A percentile compares a stretch with the other conserved stretches of the same genome.
Conservation (phyloP, 2,113 vertebrate species). For the Desmodus rotundus region DNA sequence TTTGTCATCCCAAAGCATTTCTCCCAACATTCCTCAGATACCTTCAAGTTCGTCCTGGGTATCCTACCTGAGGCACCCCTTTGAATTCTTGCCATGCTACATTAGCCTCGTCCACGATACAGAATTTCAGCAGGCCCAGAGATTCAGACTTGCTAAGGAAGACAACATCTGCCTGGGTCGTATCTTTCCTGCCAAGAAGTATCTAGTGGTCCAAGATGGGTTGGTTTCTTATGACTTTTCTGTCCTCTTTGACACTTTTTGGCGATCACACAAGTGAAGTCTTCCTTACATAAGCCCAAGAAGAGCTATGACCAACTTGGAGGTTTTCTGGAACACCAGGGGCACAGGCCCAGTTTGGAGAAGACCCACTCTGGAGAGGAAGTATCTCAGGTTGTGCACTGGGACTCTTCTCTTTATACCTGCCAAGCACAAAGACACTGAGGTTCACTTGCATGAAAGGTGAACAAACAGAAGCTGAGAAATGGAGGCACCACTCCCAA, state of each 20-base stretch:
- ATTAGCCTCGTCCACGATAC: background rate
- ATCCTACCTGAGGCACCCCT: background rate
- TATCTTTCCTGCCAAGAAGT: constrained; percentile 76
- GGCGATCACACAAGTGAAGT: background rate
- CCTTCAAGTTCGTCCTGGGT: background rate
- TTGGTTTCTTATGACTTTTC: background rate
- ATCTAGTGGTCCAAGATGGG: background rate
- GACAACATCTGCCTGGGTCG: background rate
- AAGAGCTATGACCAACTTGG: background rate
- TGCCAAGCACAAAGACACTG: background rate
- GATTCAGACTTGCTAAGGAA: background rate
- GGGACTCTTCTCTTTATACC: background rate
- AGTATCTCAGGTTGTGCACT: background rate
- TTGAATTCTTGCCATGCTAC: background rate
- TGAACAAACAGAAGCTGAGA: background rate
- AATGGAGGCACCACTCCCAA: background rate
- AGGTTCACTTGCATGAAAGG: background rate
- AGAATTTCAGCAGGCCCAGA: background rate
- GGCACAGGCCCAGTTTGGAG: background rate
- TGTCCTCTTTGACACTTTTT: background rate
- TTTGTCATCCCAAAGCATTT: background rate
- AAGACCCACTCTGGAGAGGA: constrained; percentile 7
- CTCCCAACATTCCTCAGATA: background rate
- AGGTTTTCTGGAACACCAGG: background rate
- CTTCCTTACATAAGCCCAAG: background rate